Percentiles rank a stretch among this genome's conserved stretches.
Conservation (phyloP, 2,113 vertebrate genomes). For the Corvus hawaiiensis region DNA sequence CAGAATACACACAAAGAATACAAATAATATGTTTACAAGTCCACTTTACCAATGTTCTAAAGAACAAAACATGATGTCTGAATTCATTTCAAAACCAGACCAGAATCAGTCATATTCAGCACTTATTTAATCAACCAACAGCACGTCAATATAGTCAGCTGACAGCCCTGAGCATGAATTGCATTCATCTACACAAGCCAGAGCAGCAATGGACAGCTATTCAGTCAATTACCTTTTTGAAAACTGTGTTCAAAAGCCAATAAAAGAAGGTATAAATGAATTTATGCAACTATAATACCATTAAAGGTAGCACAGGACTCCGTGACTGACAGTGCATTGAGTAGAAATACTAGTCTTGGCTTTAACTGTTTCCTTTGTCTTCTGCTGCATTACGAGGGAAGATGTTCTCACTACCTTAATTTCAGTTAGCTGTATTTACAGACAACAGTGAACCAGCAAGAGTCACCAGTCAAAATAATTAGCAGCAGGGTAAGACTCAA, state of each 20-base stretch:
- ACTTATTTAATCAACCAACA: not conserved
- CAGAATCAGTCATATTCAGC: not conserved
- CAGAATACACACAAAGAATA: not conserved
- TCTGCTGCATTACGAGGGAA: not conserved
- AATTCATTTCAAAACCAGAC: not conserved
- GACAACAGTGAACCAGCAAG: not conserved
- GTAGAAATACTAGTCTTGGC: not conserved
- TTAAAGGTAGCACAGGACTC: not conserved
- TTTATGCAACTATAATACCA: not conserved
- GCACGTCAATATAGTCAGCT: not conserved
- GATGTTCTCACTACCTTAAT: not conserved
- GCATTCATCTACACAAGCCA: not conserved
- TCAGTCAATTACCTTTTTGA: not conserved
- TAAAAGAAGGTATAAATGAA: not conserved
- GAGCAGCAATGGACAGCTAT: not conserved
- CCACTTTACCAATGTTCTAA: not conserved
- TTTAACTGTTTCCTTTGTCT: not conserved
- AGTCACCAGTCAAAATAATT: not conserved
- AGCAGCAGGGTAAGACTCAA: not conserved
- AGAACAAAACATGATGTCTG: not conserved
- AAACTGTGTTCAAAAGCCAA: not conserved
- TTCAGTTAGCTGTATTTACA: not conserved
- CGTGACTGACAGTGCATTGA: not conserved
- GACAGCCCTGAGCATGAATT: not conserved
- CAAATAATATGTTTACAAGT: not conserved